Conservation (phyloP, 2,888 invertebrate genomes). For the Chironomus riparius region DNA sequence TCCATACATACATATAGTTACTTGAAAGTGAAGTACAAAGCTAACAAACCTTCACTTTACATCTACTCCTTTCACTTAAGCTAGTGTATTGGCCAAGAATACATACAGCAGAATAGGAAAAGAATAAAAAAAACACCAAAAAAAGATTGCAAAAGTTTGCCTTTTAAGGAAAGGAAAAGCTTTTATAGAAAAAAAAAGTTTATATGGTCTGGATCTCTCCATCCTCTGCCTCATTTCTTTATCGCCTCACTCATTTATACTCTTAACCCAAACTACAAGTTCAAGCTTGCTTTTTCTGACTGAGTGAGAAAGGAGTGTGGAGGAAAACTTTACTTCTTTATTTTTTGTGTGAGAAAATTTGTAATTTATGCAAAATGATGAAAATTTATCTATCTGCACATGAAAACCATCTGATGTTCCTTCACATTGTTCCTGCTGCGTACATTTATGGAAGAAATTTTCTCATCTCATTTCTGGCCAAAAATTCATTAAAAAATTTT, state of each 20-base stretch:
- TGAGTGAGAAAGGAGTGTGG: no score
- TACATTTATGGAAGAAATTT: constrained; percentile 14
- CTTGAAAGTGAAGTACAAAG: neutral
- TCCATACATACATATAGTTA: neutral
- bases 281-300: no score
- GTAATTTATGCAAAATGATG: constrained; percentile 27
- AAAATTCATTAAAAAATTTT: constrained; percentile 23
- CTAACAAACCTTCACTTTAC: neutral
- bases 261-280: no score
- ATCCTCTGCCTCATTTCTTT: neutral
- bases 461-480: neutral
- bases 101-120: neutral
- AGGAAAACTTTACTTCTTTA: no score
- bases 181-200: neutral
- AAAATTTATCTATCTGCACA: constrained; percentile 27
- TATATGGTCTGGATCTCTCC: neutral
- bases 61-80: neutral
- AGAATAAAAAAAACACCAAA: constrained; percentile 1
- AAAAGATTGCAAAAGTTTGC: constrained; percentile 19
- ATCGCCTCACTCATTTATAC: no score
- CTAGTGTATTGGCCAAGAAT: neutral
- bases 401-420: constrained; percentile 27
- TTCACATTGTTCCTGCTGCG: constrained; percentile 18
- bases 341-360: neutral
- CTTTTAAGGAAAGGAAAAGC: neutral